Evolutionary conservation across 1,140 invertebrate species (phyloP), one percentile per base, ranked within the genome.

Genomic region (Zaprionus ornatus): DNA sequence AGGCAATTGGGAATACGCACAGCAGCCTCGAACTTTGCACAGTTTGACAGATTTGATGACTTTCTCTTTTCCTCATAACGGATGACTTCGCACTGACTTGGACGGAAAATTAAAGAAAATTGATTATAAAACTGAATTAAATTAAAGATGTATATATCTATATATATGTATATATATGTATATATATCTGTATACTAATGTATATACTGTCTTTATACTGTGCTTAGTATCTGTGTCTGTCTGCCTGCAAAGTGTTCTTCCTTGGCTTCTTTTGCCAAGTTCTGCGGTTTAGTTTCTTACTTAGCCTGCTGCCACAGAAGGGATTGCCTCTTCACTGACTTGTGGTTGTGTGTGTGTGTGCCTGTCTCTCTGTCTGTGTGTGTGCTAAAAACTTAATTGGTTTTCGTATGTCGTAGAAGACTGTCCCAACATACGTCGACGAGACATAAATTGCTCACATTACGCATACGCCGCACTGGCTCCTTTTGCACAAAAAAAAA

Each of bases 301-400:
- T 70, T 69, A 50, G 17, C 3, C 19, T 12, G 19, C 19, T n/a
- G 21, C 10, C 45, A 74, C 66, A 72, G 66, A 75, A 61, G 72
- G 27, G 29, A n/a, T 29, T 29, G 9, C 27, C 27, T 9, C 27
- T 29, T 9, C 19, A 54, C 12, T n/a, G 29, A 7, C 61, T 66
- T 86, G 83, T 55, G 83, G 79, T 77, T 77, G 57, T 45, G n/a
- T 45, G 40, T 17, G 69, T 25, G 19, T 25, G 13, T 55, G 12
- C n/a, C n/a, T n/a, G n/a, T n/a, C n/a, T 29, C 23, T 25, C 27
- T 50, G 50, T 17, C 7, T 56, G 29, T 54, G 42, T 55, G 57
- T 62, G 29, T 69, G 48, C 37, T 86, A 79, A 87, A 85, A 82
- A 69, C 78, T 82, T 87, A 86, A 87, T 87, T 86, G 83, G 79